These are phyloP conservation scores for Pseudochirops cupreus DNA, from an alignment of 2,797 vertebrate genomes.

Conservation along the genomic window DNA sequence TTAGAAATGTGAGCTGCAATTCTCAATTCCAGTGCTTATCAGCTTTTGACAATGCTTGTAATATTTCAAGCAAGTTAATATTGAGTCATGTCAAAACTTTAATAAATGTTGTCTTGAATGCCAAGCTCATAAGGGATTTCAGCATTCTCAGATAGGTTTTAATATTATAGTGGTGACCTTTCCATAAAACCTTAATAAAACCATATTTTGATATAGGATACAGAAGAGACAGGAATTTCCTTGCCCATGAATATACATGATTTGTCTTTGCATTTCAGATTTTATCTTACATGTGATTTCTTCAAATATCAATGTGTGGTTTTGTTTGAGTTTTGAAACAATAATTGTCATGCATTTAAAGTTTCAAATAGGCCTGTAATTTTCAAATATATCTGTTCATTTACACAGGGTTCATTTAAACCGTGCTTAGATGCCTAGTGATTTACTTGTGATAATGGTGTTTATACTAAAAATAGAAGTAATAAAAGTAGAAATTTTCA, in stretches of 20 bases:
- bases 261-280: conserved; percentile 68
- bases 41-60: conserved; percentile 78
- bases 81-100: conserved; percentile 73
- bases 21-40: conserved; percentile 80
- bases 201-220: conserved; percentile 66
- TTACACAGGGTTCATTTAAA: conserved; percentile 31
- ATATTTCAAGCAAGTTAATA: conserved; percentile 78
- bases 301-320: conserved; percentile 51
- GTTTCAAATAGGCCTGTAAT: conserved; percentile 21
- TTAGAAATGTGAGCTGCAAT: conserved; percentile 73
- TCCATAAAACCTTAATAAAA: conserved; percentile 81
- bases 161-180: conserved; percentile 83
- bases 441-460: conserved; percentile 43
- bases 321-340: conserved; percentile 63
- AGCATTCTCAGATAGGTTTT: conserved; percentile 79
- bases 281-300: conserved; percentile 70
- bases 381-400: conserved; percentile 58
- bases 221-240: conserved; percentile 64
- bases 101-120: conserved; percentile 80
- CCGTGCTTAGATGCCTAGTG: neutral
- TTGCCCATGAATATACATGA: conserved; percentile 48
- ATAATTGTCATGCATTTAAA: conserved; percentile 70
- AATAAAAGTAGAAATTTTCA: conserved; percentile 33
- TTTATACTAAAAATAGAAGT: conserved; percentile 51
- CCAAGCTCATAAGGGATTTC: conserved; percentile 76